Percentiles rank a stretch among this genome's conserved stretches.
Conservation (phyloP, 2,113 vertebrate genomes). For the Puffinus mauretanicus region DNA sequence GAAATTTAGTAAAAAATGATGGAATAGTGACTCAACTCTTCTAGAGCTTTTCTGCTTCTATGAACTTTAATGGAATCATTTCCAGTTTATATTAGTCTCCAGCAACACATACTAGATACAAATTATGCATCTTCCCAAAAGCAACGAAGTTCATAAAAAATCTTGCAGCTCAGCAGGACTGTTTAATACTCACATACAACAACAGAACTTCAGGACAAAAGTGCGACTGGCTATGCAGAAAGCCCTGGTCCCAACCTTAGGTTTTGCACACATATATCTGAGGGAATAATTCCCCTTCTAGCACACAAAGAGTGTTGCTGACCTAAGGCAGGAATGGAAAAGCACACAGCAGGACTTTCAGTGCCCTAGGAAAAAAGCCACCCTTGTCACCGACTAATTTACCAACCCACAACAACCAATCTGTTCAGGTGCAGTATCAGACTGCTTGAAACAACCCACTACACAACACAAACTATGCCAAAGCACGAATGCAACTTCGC, state of each 20-base stretch:
- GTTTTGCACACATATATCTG: not conserved
- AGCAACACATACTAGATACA: not conserved
- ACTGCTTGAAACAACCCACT: not conserved
- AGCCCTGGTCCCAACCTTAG: not conserved
- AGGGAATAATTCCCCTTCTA: not conserved
- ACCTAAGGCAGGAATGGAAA: not conserved
- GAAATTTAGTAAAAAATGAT: not conserved
- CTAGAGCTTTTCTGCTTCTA: not conserved
- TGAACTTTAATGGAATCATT: not conserved
- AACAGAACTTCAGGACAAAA: not conserved
- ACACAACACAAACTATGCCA: not conserved
- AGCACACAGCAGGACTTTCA: not conserved
- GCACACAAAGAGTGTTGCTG: not conserved
- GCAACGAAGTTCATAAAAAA: not conserved
- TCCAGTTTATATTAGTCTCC: not conserved
- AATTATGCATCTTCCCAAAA: not conserved
- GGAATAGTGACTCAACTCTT: not conserved
- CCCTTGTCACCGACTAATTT: not conserved
- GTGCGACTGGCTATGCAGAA: not conserved
- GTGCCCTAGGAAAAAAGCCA: not conserved
- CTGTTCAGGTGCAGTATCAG: not conserved
- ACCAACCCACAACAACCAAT: not conserved
- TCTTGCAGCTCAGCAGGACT: not conserved
- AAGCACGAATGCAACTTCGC: not conserved
- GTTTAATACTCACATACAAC: not conserved